Conservation (phyloP, 2,113 vertebrate genomes). For the Embiotoca jacksoni region DNA sequence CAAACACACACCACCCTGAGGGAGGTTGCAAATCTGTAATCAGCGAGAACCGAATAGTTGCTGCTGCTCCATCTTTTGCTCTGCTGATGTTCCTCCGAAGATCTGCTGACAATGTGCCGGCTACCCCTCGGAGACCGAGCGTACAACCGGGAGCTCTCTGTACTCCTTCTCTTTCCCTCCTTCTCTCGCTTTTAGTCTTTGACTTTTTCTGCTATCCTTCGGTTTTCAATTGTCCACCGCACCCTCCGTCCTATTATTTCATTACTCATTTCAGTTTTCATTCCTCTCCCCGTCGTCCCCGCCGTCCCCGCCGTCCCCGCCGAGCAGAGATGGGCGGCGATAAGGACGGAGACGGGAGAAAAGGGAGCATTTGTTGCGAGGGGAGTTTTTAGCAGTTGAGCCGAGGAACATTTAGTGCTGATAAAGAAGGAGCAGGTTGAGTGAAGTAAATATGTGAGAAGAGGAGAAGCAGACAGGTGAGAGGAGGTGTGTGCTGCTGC, state of each 20-base stretch:
- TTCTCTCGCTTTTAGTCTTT: neutral
- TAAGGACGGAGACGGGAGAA: slow-evolving; percentile 8
- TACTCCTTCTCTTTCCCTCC: slow-evolving; percentile 16
- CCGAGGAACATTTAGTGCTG: slow-evolving; percentile 70
- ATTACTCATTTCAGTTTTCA: slow-evolving; percentile 28
- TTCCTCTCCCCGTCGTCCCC: slow-evolving; percentile 17
- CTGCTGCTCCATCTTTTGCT: slow-evolving; percentile 29
- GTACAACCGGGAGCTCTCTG: slow-evolving; percentile 37
- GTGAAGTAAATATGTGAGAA: slow-evolving; percentile 50
- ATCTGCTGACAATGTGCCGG: slow-evolving; percentile 79
- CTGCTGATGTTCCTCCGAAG: slow-evolving; percentile 20
- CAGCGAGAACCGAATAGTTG: slow-evolving; percentile 6
- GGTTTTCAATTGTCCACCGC: slow-evolving; percentile 30
- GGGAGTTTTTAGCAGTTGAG: slow-evolving; percentile 50
- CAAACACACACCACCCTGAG: neutral
- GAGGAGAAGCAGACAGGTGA: slow-evolving; percentile 49
- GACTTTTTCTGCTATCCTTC: neutral
- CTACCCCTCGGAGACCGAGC: slow-evolving; percentile 76
- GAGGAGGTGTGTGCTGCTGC: slow-evolving; percentile 33
- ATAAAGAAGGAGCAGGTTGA: slow-evolving; percentile 57
- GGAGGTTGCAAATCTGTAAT: slow-evolving; percentile 17
- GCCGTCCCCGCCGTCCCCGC: slow-evolving; percentile 17
- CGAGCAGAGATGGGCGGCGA: slow-evolving; percentile 39
- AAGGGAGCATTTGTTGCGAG: slow-evolving; percentile 35
- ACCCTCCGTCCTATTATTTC: slow-evolving; percentile 26